A percentile compares a stretch with the other conserved stretches of the same genome.
These are phyloP conservation scores for Tetramorium parvispinum DNA, from an alignment of 1,140 invertebrate genomes.

Conservation along the genomic window DNA sequence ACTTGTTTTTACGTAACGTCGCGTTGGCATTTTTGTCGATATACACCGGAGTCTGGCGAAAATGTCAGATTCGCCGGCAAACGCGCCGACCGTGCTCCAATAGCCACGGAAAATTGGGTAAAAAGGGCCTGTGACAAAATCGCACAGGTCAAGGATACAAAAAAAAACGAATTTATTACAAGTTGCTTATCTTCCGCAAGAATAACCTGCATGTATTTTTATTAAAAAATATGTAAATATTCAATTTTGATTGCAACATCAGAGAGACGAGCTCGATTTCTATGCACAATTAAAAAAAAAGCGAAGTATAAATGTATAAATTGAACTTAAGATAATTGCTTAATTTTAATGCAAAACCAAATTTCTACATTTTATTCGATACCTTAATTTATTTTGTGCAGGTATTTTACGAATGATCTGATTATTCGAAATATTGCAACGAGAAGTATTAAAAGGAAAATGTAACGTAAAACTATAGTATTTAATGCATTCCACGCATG, in stretches of 20 bases:
- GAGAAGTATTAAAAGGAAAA: neutral
- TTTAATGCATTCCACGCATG: neutral
- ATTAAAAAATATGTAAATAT: neutral
- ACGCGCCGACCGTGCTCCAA: neutral
- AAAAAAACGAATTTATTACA: neutral
- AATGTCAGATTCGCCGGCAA: slow-evolving; percentile 25
- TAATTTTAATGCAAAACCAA: neutral
- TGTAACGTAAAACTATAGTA: neutral
- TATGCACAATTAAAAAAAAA: neutral
- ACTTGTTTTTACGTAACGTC: slow-evolving; percentile 59
- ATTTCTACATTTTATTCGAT: neutral
- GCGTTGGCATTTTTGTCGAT: slow-evolving; percentile 36
- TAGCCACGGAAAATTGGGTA: neutral
- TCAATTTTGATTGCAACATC: neutral
- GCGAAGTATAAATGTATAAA: neutral
- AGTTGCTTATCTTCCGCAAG: neutral
- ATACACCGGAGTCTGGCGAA: neutral
- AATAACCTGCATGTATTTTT: neutral
- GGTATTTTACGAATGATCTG: neutral
- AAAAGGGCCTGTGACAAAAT: neutral
- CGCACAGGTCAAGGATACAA: neutral
- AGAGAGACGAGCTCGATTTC: neutral
- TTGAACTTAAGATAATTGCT: neutral
- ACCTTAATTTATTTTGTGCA: neutral
- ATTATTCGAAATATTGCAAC: neutral